These are phyloP conservation scores for Cepphus grylle DNA, from an alignment of 2,113 vertebrate genomes.

Conservation along the genomic window DNA sequence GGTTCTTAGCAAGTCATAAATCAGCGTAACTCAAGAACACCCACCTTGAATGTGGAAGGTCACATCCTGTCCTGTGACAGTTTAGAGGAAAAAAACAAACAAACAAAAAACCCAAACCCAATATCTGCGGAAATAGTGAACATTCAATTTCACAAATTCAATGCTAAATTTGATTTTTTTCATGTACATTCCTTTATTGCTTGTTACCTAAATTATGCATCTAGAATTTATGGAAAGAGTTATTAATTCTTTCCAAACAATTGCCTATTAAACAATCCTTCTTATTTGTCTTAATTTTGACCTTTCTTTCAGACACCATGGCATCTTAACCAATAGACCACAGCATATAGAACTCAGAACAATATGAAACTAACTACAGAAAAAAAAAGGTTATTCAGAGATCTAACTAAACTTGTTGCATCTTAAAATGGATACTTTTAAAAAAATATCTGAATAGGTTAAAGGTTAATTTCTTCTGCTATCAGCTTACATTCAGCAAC, in stretches of 20 bases:
- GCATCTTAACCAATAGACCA: conserved; percentile 10
- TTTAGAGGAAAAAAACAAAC: background rate
- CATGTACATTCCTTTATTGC: background rate
- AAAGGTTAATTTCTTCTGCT: background rate
- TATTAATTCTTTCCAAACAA: background rate
- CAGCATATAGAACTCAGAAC: background rate
- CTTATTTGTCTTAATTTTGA: conserved; percentile 9
- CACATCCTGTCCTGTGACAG: background rate
- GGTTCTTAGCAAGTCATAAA: background rate
- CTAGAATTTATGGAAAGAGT: background rate
- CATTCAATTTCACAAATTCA: background rate
- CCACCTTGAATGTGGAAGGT: background rate
- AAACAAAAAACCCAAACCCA: background rate
- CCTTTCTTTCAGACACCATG: background rate
- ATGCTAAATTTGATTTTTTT: background rate
- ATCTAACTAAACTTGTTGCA: background rate
- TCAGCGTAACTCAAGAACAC: background rate
- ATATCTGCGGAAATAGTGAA: background rate
- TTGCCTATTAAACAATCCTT: background rate
- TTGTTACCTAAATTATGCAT: background rate
- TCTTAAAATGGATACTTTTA: background rate
- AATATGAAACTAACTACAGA: background rate
- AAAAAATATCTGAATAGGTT: background rate
- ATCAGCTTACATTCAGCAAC: background rate
- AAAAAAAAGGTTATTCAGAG: conserved; percentile 8